These are phyloP conservation scores for Mastomys natalensis DNA, from an alignment of 2,113 vertebrate genomes.

Conservation along the genomic window DNA sequence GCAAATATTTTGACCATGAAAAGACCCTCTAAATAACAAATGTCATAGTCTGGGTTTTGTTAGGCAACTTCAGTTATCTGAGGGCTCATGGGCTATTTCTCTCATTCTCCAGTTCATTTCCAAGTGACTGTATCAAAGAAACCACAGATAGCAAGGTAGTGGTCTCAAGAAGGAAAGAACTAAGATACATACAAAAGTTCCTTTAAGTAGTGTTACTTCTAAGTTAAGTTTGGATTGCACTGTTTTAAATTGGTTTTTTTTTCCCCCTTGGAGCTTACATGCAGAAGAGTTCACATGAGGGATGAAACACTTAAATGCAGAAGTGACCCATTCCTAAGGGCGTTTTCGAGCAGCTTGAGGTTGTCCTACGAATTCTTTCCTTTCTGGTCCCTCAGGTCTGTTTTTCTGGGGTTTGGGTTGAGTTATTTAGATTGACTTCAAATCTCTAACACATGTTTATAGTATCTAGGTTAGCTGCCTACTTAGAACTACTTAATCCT, in stretches of 20 bases:
- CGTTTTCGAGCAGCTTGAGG: neutral
- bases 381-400: neutral
- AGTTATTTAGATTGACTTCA: neutral
- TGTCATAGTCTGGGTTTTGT: slow-evolving; percentile 31
- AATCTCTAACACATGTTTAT: neutral
- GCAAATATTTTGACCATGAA: slow-evolving; percentile 69
- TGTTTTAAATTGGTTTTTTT: neutral
- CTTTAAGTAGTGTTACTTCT: neutral
- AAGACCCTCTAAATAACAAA: slow-evolving; percentile 53
- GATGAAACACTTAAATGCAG: neutral
- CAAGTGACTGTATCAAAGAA: neutral
- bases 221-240: neutral
- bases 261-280: fast-evolving
- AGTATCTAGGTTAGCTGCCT: neutral
- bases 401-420: neutral
- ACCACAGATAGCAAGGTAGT: neutral
- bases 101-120: neutral
- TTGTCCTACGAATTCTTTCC: too few relatives aligned
- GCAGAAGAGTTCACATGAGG: too few relatives aligned
- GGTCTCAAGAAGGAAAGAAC: neutral
- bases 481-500: neutral
- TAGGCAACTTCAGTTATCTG: slow-evolving; percentile 25
- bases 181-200: neutral
- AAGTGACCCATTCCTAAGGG: neutral
- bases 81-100: neutral